Evolutionary conservation across 2,888 invertebrate species (phyloP).

Genomic region (Sympetrum striolatum): DNA sequence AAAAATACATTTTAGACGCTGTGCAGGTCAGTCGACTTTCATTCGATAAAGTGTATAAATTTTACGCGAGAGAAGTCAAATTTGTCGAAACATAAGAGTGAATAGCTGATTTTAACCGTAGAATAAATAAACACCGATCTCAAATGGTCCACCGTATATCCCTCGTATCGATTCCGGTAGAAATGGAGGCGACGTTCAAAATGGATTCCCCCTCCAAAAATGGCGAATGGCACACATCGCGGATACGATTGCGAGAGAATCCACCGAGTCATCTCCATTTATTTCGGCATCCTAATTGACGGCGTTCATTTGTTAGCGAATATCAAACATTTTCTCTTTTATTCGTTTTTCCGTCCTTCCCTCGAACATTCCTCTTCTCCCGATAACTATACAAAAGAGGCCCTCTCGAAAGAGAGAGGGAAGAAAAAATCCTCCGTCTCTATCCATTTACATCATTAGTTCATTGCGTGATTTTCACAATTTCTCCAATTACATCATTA

Average conservation of each 20-base stretch:
- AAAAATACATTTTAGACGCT: too few relatives aligned
- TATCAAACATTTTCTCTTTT: background rate
- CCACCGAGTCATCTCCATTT: background rate
- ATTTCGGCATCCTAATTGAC: background rate
- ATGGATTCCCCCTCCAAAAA: background rate
- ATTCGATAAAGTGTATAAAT: too few relatives aligned
- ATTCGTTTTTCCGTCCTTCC: background rate
- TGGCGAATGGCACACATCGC: background rate
- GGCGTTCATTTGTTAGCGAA: conserved; percentile 13
- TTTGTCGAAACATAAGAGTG: too few relatives aligned
- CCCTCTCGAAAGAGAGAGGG: background rate
- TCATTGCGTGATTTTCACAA: conserved; percentile 34
- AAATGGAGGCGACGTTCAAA: background rate
- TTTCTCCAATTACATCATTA: conserved; percentile 35
- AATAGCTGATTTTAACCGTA: too few relatives aligned
- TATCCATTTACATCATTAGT: conserved; percentile 42
- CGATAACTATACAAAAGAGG: too few relatives aligned
- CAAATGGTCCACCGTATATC: too few relatives aligned
- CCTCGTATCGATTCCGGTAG: too few relatives aligned
- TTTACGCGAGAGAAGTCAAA: too few relatives aligned
- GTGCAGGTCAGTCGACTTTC: too few relatives aligned
- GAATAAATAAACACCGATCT: too few relatives aligned
- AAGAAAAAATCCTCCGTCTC: too few relatives aligned
- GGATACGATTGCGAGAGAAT: background rate
- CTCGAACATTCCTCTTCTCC: background rate